Base-by-base conservation (phyloP, 2,797 vertebrate species). In the Vespertilio murinus region DNA sequence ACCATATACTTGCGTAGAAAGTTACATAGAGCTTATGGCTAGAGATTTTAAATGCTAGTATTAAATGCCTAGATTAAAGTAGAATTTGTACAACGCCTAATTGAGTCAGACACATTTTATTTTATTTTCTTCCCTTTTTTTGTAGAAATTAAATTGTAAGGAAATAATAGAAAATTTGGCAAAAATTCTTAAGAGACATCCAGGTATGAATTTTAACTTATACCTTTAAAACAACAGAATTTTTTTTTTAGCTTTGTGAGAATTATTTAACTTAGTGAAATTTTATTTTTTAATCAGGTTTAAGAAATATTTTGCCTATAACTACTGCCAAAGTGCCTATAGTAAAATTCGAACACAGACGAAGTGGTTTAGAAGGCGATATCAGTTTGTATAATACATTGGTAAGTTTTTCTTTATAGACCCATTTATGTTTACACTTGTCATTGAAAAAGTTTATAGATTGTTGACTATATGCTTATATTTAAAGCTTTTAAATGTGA, bases 321-420 rank as follows among this genome's bases (percentile, higher is more conserved):
- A 99, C 99, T 88, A 99, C 99, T 98, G 99, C 99, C 98, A 99
- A 99, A 99, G 99, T 99, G 98, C 99, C 99, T 98, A 99, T 99
- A 61, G 99, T 99, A 93, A 99, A 99, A 98, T 99, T 99, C 98
- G 99, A 99, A 96, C 99, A 99, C 98, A 98, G 98, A 96, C 98
- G 99, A 96, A 99, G 99, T 94, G 98, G 99, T 45, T 98, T 99
- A 97, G 99, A 99, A 97, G 99, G 99, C 79, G 99, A 99, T 90
- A 99, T 99, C 97, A 99, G 99, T 97, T 99, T 99, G 74, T 99
- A 99, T 97, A 99, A 99, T 96, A 99, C 99, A 12, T 98, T 99
- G 98, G 99, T 99, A 97, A 98, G 98, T 96, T 84, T 93, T 70
- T 95, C 56, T 78, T 12, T 78, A 59, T 88, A 77, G 30, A 70